phyloP scores from a whole-genome alignment of 2,797 vertebrate species.

The Pseudochirops corinnae region DNA sequence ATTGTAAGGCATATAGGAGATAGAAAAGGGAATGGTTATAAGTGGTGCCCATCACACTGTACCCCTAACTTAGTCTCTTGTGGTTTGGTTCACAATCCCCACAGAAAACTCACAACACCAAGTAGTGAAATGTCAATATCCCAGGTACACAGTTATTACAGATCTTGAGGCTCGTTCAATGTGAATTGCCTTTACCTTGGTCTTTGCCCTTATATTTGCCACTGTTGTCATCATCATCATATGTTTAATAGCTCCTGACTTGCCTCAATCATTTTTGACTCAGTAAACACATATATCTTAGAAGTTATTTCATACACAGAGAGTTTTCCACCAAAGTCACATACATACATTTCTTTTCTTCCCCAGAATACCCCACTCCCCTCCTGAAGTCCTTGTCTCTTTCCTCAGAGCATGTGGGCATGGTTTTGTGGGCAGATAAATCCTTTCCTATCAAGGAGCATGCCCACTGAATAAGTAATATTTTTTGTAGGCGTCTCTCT shows the following conservation, averaged over 20 bases:
- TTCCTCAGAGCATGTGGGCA: neutral
- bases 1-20: neutral
- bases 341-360: neutral
- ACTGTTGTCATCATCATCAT: neutral
- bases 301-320: neutral
- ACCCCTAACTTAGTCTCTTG: neutral
- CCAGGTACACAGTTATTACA: neutral
- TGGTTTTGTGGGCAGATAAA: neutral
- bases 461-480: neutral
- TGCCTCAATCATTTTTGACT: neutral
- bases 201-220: neutral
- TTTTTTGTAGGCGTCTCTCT: neutral
- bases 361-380: neutral
- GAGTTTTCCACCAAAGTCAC: neutral
- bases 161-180: neutral
- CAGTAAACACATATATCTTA: neutral
- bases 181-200: neutral
- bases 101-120: neutral
- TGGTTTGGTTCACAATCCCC: neutral
- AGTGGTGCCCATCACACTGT: neutral
- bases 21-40: neutral
- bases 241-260: neutral
- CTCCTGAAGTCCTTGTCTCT: neutral
- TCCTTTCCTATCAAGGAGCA: neutral
- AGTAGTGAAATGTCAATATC: neutral